phyloP scores from a whole-genome alignment of 2,888 invertebrate genomes.

The Neria commutata region DNA sequence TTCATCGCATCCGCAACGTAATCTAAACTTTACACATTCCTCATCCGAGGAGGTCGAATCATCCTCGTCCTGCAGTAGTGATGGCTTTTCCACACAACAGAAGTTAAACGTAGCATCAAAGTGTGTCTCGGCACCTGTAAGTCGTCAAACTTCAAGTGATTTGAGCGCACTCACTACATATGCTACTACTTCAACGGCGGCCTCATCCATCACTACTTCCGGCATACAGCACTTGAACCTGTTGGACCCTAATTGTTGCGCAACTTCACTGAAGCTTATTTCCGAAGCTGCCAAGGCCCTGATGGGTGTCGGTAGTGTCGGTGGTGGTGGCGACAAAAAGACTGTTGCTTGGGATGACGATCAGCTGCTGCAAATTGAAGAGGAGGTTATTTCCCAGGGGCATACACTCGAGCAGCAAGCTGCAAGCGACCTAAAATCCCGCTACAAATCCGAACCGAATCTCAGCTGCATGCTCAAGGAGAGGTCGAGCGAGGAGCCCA shows the following conservation, averaged over 20 bases:
- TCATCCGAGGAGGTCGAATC: slow-evolving; percentile 22
- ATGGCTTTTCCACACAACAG: slow-evolving; percentile 15
- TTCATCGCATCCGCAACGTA: background rate
- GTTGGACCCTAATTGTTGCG: slow-evolving; percentile 41
- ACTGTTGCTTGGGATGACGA: slow-evolving; percentile 49
- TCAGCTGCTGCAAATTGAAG: slow-evolving; percentile 41
- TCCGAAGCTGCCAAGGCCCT: slow-evolving; percentile 43
- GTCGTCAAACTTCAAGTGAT: slow-evolving; percentile 53
- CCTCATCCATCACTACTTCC: slow-evolving; percentile 3
- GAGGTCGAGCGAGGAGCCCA: slow-evolving; percentile 9
- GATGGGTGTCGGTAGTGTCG: slow-evolving; percentile 20
- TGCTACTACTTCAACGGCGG: slow-evolving; percentile 17
- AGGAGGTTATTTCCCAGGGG: slow-evolving; percentile 43
- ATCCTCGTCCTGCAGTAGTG: slow-evolving; percentile 31
- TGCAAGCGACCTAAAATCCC: slow-evolving; percentile 42
- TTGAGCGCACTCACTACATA: slow-evolving; percentile 5
- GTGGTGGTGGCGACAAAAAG: slow-evolving; percentile 38
- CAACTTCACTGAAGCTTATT: slow-evolving; percentile 47
- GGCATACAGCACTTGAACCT: slow-evolving; percentile 26
- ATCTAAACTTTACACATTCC: no score
- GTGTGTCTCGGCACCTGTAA: slow-evolving; percentile 53
- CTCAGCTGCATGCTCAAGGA: slow-evolving; percentile 39
- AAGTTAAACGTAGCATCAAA: slow-evolving; percentile 27
- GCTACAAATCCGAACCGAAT: slow-evolving; percentile 60
- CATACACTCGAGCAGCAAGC: slow-evolving; percentile 43